These are phyloP conservation scores for Ormyrus pomaceus DNA, from an alignment of 2,888 invertebrate species.

Conservation along the genomic window DNA sequence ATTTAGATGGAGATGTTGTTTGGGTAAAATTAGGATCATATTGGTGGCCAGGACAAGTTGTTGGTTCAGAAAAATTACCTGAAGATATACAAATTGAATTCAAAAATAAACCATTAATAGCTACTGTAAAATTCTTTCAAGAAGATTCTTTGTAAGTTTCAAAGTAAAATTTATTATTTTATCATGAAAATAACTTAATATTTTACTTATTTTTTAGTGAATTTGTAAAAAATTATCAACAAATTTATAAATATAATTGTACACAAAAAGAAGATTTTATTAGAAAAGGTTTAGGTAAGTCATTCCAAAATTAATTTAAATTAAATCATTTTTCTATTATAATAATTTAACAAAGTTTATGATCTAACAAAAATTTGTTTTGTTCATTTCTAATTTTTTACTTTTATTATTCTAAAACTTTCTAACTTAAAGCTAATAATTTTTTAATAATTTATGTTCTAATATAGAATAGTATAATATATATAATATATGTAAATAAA, in stretches of 20 bases:
- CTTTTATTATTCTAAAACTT: too few species aligned
- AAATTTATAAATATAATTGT: conserved; percentile 87
- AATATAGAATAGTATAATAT: too few species aligned
- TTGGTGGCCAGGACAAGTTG: conserved; percentile 93
- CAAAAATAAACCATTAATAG: conserved; percentile 83
- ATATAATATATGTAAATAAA: too few species aligned
- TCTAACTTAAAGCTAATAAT: too few species aligned
- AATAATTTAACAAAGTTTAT: neutral
- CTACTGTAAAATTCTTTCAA: conserved; percentile 90
- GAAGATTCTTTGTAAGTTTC: conserved; percentile 87
- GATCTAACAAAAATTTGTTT: neutral
- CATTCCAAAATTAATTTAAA: neutral
- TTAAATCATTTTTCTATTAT: neutral
- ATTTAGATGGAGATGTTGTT: conserved; percentile 86
- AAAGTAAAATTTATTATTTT: neutral
- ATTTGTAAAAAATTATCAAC: conserved; percentile 84
- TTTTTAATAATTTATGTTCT: too few species aligned
- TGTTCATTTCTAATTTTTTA: too few species aligned
- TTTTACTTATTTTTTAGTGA: conserved; percentile 81
- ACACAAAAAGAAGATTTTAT: conserved; percentile 88
- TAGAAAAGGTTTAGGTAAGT: conserved; percentile 88
- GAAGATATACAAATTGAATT: conserved; percentile 82
- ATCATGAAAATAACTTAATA: neutral
- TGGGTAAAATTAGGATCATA: conserved; percentile 89
- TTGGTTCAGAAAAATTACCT: conserved; percentile 80